Percentiles rank a stretch among this genome's conserved stretches.
These are phyloP conservation scores for Drosophila watanabei DNA, from an alignment of 1,140 invertebrate species.

Conservation along the genomic window DNA sequence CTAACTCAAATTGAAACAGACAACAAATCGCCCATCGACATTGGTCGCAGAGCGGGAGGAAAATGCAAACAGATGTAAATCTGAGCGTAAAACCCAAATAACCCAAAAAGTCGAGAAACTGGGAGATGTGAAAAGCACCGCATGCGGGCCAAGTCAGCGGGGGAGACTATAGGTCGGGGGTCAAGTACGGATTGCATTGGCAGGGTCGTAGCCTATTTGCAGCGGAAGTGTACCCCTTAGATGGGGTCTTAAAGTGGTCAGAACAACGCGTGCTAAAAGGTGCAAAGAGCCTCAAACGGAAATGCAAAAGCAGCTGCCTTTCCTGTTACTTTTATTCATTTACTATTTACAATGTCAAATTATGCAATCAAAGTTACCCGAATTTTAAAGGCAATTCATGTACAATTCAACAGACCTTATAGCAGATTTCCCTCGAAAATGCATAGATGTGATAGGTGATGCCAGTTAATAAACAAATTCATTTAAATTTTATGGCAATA, in stretches of 20 bases:
- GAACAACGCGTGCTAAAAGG: constrained; percentile 75
- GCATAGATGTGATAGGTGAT: no score
- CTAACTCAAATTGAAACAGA: constrained; percentile 47
- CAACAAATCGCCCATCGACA: constrained; percentile 70
- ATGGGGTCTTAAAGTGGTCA: constrained; percentile 37
- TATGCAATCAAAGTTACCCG: constrained; percentile 62
- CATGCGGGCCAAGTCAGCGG: constrained; percentile 70
- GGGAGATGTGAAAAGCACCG: constrained; percentile 64
- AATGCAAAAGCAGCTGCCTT: constrained; percentile 57
- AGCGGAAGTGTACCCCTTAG: constrained; percentile 63
- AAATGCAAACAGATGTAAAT: constrained; percentile 84
- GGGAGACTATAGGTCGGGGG: constrained; percentile 54
- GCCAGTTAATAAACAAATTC: no score
- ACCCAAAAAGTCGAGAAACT: constrained; percentile 57
- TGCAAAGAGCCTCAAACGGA: constrained; percentile 50
- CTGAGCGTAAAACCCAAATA: constrained; percentile 71
- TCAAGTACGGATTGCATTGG: constrained; percentile 69
- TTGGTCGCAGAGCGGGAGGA: constrained; percentile 18
- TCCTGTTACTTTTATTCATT: constrained; percentile 1
- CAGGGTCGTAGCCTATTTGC: constrained; percentile 21
- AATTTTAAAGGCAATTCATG: constrained; percentile 19
- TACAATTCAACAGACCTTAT: not conserved
- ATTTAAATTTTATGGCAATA: no score
- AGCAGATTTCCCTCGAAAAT: constrained; percentile 18
- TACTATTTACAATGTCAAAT: constrained; percentile 35